Base-by-base conservation (phyloP, 2,888 invertebrate species). In the Esperia sulphurella region DNA sequence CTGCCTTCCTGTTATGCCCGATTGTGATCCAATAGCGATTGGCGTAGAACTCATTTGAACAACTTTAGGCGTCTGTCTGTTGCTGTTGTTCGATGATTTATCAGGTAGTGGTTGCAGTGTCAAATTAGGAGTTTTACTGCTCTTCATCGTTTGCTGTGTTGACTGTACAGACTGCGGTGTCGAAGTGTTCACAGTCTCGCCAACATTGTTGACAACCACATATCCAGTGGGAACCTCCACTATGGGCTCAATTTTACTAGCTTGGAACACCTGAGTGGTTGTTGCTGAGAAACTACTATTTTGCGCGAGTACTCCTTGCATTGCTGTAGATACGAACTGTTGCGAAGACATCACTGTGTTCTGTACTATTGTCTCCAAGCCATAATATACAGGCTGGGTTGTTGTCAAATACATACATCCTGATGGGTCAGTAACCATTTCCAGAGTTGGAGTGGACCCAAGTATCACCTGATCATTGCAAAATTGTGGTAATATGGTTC, bases 301-400 rank as follows among this genome's bases (percentile, higher is more conserved):
- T 63, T 94, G 94, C 47, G 95, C 94, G 30, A 95, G 86, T 2
- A 95, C 93, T 41, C 95, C 95, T 53, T 94, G 95, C 89, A 95
- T 93, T 5, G 95, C 93, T 1, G 95, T 94, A 3, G 95, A 94
- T 12, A 96, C 93, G 70, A 95, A 95, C 69, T 96, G 96, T 70
- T 95, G 95, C 14, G 95, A 95, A n/a, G 95, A 95, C 95, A 96
- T 95, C 0, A 96, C 95, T 4, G 96, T 96, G 67, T 96, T 96
- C 76, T 95, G 95, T 2, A 96, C 96, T 47, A 96, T 95, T 0
- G 96, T 96, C 82, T 96, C 96, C 55, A 96, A 87, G 0, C 95
- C 95, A 63, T 95, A 95, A 65, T 95, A 95, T 64, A 96, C 93
- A 4, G 95, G 95, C 62, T 95, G 95, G 12, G 93, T 93, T 1